A percentile compares a stretch with the other conserved stretches of the same genome.
phyloP scores from a whole-genome alignment of 2,888 invertebrate species.

The Ctenicera cuprea region DNA sequence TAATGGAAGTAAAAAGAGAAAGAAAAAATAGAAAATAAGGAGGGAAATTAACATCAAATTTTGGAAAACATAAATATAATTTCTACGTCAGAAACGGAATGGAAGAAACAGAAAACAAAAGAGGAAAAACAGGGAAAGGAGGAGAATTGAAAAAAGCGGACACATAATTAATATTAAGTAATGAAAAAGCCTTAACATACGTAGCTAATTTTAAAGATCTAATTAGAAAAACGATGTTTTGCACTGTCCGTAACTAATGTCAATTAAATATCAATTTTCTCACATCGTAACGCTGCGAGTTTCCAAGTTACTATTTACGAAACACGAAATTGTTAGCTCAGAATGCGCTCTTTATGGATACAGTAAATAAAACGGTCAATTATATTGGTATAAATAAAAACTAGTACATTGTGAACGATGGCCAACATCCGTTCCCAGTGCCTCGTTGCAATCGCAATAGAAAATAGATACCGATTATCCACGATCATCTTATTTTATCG shows the following conservation, averaged over 20 bases:
- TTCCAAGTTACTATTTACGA: constrained; percentile 37
- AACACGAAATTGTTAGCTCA: constrained; percentile 43
- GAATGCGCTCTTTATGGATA: constrained; percentile 45
- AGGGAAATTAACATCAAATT: no score
- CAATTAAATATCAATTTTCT: constrained; percentile 49
- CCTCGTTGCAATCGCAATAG: constrained; percentile 38
- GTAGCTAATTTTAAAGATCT: constrained; percentile 8
- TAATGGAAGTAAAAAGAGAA: no score
- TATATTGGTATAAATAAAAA: constrained; percentile 53
- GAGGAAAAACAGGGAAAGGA: no score
- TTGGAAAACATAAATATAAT: no score
- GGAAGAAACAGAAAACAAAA: background rate
- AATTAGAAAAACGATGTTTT: constrained; percentile 37
- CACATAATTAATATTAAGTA: background rate
- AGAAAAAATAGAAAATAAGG: no score
- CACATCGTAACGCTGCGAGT: constrained; percentile 21
- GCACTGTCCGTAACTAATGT: constrained; percentile 33
- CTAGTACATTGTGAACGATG: constrained; percentile 63
- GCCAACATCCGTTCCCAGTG: constrained; percentile 66
- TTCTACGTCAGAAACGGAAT: no score
- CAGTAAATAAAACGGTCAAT: constrained; percentile 49
- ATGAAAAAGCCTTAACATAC: no score
- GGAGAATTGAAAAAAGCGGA: background rate
- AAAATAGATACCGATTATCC: constrained; percentile 41
- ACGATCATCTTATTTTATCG: constrained; percentile 33